Conservation (phyloP, 2,113 vertebrate genomes). For the Pleuronectes platessa region DNA sequence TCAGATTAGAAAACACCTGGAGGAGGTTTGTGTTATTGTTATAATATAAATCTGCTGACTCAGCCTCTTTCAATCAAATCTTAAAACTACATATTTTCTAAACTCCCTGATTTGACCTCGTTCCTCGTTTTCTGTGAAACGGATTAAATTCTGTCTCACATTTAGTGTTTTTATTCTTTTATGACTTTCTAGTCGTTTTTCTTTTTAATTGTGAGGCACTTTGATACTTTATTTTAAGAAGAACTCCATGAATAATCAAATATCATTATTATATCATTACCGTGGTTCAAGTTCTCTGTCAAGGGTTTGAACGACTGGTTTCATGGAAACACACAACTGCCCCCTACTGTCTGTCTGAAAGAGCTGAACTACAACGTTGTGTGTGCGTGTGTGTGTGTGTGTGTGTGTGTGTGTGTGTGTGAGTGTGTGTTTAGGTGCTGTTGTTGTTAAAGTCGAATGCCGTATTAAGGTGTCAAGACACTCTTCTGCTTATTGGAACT, state of each 20-base stretch:
- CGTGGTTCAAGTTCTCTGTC: background rate
- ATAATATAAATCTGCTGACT: too few relatives aligned
- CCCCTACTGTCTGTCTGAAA: slow-evolving; percentile 22
- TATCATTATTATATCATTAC: background rate
- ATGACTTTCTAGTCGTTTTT: too few relatives aligned
- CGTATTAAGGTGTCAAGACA: slow-evolving; percentile 27
- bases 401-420: background rate
- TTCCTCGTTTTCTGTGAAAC: too few relatives aligned
- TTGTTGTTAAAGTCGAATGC: slow-evolving; percentile 34
- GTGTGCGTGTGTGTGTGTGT: background rate
- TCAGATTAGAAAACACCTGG: background rate
- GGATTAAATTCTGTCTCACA: too few relatives aligned
- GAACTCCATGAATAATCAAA: too few relatives aligned
- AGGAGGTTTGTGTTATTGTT: too few relatives aligned
- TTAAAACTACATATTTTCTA: too few relatives aligned
- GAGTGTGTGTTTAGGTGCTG: background rate
- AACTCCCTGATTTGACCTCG: too few relatives aligned
- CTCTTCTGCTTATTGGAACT: slow-evolving; percentile 20
- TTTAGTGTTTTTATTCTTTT: too few relatives aligned
- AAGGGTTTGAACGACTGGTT: background rate
- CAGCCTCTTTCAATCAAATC: too few relatives aligned
- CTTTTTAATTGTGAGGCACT: too few relatives aligned
- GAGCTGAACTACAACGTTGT: background rate
- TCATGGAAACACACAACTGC: slow-evolving; percentile 12
- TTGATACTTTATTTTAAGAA: too few relatives aligned